A percentile compares a stretch with the other conserved stretches of the same genome.
Evolutionary conservation across 2,797 vertebrate species (phyloP).

Genomic region (Gymnothorax reevesii): DNA sequence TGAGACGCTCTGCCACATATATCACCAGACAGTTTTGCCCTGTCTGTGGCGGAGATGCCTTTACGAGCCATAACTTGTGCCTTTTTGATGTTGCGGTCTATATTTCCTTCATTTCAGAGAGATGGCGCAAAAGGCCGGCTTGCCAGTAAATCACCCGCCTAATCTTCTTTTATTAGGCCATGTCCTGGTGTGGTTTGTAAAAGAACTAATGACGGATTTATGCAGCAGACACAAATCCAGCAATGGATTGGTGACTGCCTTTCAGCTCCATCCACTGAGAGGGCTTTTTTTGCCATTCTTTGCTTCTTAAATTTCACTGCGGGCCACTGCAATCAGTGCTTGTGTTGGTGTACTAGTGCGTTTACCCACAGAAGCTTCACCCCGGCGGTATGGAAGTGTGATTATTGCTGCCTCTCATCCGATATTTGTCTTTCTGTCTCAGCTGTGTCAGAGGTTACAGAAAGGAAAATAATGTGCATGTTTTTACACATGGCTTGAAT

Average conservation of each 20-base stretch:
- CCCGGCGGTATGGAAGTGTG: not conserved
- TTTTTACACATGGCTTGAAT: not conserved
- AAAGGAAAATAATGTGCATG: not conserved
- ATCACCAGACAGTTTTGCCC: conserved; percentile 15
- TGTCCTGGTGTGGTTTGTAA: not conserved
- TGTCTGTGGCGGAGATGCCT: not conserved
- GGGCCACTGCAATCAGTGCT: not conserved
- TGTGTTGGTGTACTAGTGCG: not conserved
- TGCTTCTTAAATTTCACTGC: not conserved
- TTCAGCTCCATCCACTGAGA: not conserved
- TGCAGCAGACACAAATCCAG: not conserved
- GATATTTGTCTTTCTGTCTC: not conserved
- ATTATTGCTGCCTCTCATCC: not conserved
- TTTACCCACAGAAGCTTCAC: not conserved
- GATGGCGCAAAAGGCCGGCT: not conserved
- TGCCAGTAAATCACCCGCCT: conserved; percentile 7
- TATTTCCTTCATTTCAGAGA: conserved; percentile 2
- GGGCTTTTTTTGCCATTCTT: not conserved
- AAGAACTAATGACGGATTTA: not conserved
- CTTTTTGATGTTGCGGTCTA: conserved; percentile 8
- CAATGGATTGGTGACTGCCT: not conserved
- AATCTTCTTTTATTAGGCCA: conserved; percentile 30
- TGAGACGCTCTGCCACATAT: conserved; percentile 25
- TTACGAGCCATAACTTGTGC: conserved; percentile 24
- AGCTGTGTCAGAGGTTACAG: not conserved